Conservation (phyloP, 2,113 vertebrate genomes). For the Ptyas mucosa region DNA sequence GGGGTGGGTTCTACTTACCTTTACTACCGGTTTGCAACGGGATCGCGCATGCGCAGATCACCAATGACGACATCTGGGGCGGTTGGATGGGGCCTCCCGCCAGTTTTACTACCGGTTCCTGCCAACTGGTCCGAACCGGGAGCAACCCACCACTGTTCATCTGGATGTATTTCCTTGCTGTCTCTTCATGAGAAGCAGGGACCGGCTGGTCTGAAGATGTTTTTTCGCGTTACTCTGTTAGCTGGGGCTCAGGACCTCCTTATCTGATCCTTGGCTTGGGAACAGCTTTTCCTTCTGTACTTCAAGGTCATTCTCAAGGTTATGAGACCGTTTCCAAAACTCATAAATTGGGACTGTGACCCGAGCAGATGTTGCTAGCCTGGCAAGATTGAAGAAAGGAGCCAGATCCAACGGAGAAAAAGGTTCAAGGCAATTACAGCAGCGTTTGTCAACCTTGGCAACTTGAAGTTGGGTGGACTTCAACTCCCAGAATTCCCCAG, state of each 20-base stretch:
- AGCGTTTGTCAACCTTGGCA: not conserved
- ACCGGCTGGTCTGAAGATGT: not conserved
- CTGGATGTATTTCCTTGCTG: not conserved
- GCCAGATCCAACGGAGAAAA: not conserved
- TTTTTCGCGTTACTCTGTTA: not conserved
- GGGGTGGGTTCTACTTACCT: too few species aligned
- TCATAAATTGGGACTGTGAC: not conserved
- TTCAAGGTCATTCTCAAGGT: not conserved
- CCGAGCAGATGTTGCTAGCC: not conserved
- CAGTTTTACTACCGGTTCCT: too few species aligned
- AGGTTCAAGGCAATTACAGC: not conserved
- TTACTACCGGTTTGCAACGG: too few species aligned
- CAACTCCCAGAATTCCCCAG: too few species aligned
- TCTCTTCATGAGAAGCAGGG: not conserved
- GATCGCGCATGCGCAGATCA: too few species aligned
- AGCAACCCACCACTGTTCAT: too few species aligned
- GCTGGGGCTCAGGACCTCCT: not conserved
- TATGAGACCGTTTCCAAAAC: not conserved
- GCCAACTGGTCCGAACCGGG: too few species aligned
- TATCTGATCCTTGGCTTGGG: not conserved
- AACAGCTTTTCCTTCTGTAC: not conserved
- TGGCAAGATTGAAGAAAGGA: not conserved
- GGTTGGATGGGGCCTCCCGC: too few species aligned
- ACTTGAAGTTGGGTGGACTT: too few species aligned
- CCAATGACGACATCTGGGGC: too few species aligned